These are phyloP conservation scores for Eristalis pertinax DNA, from an alignment of 2,888 invertebrate species.

Conservation along the genomic window DNA sequence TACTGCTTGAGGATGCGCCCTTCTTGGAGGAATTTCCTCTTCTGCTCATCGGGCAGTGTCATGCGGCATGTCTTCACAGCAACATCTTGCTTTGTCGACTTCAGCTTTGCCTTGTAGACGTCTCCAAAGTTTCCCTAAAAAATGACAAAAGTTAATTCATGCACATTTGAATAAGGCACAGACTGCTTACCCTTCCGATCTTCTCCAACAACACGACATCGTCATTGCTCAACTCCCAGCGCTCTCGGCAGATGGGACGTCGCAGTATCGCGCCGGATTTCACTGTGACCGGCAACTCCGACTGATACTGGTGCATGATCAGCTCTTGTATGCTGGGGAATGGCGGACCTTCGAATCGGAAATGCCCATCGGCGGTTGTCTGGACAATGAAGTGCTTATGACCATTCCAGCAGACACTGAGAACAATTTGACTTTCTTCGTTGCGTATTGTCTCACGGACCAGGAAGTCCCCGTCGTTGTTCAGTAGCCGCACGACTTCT, in stretches of 20 bases:
- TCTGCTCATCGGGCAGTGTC: constrained; percentile 95
- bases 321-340: constrained; percentile 96
- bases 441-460: constrained; percentile 96
- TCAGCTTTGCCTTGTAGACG: constrained; percentile 95
- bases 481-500: constrained; percentile 94
- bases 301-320: constrained; percentile 93
- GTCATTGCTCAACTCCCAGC: constrained; percentile 98
- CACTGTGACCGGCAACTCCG: constrained; percentile 93
- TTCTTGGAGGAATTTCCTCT: constrained; percentile 96
- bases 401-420: constrained; percentile 97
- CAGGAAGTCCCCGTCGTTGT: constrained; percentile 96
- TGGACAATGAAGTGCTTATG: constrained; percentile 99
- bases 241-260: constrained; percentile 92
- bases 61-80: constrained; percentile 98
- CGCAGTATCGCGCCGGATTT: constrained; percentile 94
- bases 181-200: constrained; percentile 91
- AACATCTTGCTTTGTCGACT: constrained; percentile 91
- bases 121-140: constrained; percentile 97
- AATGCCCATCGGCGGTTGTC: constrained; percentile 95
- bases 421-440: constrained; percentile 94
- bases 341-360: constrained; percentile 95
- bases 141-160: neutral
- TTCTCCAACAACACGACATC: constrained; percentile 95
- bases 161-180: neutral
- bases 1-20: constrained; percentile 97